Evolutionary conservation across 2,888 invertebrate genomes (phyloP).

Genomic region (Ochropleura leucogaster): DNA sequence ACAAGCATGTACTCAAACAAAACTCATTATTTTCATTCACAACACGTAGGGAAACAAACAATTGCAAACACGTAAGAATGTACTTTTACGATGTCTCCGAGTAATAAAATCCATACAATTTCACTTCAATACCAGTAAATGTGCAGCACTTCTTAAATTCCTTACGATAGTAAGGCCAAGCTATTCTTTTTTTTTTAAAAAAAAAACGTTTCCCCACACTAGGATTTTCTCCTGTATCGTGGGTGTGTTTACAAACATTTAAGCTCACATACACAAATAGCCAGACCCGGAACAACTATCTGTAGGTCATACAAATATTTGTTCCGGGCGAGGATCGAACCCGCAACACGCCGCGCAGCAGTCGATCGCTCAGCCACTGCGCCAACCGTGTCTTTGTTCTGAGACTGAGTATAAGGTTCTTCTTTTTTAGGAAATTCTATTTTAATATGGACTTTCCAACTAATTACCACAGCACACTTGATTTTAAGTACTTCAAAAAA

Average conservation of each 20-base stretch:
- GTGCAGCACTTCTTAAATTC: slow-evolving; percentile 3
- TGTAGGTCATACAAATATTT: too few species aligned
- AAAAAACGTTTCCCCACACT: too few species aligned
- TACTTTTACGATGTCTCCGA: slow-evolving; percentile 1
- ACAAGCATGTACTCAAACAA: background rate
- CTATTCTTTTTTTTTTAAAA: too few species aligned
- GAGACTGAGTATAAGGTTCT: background rate
- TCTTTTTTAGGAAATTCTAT: background rate
- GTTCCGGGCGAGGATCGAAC: too few species aligned
- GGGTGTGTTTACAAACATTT: too few species aligned
- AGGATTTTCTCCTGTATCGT: too few species aligned
- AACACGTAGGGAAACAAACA: slow-evolving; percentile 3
- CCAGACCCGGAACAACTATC: too few species aligned
- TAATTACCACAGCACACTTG: background rate
- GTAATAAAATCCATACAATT: background rate
- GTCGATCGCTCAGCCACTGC: too few species aligned
- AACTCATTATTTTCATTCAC: slow-evolving; percentile 8
- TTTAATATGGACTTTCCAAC: background rate
- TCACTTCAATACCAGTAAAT: background rate
- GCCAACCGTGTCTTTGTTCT: too few species aligned
- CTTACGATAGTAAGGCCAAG: background rate
- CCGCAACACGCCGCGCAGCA: too few species aligned
- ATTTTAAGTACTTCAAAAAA: background rate
- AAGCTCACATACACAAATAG: too few species aligned
- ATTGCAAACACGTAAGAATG: slow-evolving; percentile 13